These are phyloP conservation scores for Globicephala melas DNA, from an alignment of 2,113 vertebrate genomes.

Conservation along the genomic window DNA sequence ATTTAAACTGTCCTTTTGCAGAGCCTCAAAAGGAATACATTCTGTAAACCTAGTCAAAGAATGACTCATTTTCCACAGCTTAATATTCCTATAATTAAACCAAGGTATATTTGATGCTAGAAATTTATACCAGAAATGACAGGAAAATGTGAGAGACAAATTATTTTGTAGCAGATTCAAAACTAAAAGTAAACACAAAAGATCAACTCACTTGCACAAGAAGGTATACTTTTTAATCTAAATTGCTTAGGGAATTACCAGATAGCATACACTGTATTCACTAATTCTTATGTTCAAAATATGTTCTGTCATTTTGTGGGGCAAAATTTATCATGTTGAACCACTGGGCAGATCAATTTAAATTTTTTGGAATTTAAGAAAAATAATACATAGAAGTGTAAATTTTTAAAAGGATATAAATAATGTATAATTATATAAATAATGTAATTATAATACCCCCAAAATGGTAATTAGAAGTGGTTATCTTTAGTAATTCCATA, in stretches of 20 bases:
- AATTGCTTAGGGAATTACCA: neutral
- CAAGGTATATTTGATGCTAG: conserved; percentile 16
- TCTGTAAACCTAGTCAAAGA: neutral
- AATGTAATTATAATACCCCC: neutral
- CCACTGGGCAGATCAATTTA: neutral
- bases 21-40: neutral
- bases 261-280: neutral
- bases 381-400: neutral
- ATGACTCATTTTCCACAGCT: neutral
- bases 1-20: neutral
- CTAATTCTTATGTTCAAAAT: neutral
- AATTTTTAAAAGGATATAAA: neutral
- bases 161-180: neutral
- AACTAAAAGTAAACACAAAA: conserved; percentile 30
- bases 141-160: neutral
- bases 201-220: neutral
- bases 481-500: neutral
- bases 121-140: neutral
- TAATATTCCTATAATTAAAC: neutral
- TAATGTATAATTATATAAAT: neutral
- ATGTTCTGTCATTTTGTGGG: neutral
- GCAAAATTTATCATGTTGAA: neutral
- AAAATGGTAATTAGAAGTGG: neutral
- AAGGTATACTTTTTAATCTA: neutral
- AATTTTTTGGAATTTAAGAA: neutral